These are phyloP conservation scores for Manduca sexta DNA, from an alignment of 1,140 invertebrate species.

Conservation along the genomic window DNA sequence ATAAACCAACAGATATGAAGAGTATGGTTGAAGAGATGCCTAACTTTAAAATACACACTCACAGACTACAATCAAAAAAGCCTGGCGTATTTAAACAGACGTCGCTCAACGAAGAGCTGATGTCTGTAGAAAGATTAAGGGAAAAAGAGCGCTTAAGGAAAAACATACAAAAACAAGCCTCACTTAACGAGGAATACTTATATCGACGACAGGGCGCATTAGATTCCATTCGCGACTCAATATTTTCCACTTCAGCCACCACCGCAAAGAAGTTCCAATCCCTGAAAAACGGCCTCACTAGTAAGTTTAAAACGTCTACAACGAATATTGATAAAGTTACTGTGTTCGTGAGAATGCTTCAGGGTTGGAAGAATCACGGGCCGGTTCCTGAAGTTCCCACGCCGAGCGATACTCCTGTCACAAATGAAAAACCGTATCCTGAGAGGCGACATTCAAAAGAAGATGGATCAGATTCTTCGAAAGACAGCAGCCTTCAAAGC, in stretches of 20 bases:
- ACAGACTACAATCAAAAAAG: constrained; percentile 63
- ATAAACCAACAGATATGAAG: constrained; percentile 79
- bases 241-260: constrained; percentile 80
- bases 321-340: constrained; percentile 87
- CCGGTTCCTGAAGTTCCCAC: constrained; percentile 66
- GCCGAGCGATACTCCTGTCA: constrained; percentile 53
- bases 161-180: constrained; percentile 91
- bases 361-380: constrained; percentile 80
- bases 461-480: constrained; percentile 92
- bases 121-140: constrained; percentile 85
- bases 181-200: constrained; percentile 89
- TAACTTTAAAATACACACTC: constrained; percentile 74
- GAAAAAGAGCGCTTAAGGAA: constrained; percentile 89
- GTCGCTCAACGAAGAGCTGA: constrained; percentile 91
- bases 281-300: constrained; percentile 87
- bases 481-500: constrained; percentile 93
- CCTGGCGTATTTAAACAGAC: constrained; percentile 86
- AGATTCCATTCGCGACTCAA: constrained; percentile 81
- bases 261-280: constrained; percentile 87
- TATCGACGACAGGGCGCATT: constrained; percentile 80
- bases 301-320: constrained; percentile 85
- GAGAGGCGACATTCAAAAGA: constrained; percentile 73
- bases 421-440: constrained; percentile 47
- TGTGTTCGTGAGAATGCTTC: constrained; percentile 83
- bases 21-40: constrained; percentile 75